These are phyloP conservation scores for Tychaedon coryphoeus DNA, from an alignment of 2,113 vertebrate species.

Conservation along the genomic window DNA sequence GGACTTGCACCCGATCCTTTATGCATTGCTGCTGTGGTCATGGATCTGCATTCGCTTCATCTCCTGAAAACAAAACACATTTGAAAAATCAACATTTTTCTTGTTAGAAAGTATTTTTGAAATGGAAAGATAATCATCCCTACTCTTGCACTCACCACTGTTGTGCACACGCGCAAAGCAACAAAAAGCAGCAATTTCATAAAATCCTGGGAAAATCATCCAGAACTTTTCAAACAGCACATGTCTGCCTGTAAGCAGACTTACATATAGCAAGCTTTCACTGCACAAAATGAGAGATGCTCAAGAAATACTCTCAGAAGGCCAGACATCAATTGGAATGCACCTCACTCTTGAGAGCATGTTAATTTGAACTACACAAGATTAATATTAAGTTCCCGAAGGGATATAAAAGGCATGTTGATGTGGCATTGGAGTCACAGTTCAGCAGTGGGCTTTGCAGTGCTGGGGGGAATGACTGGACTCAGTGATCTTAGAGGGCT, in stretches of 20 bases:
- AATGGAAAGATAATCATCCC: neutral
- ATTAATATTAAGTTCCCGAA: neutral
- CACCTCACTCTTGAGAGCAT: neutral
- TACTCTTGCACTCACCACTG: neutral
- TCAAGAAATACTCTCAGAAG: neutral
- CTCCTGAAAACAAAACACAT: neutral
- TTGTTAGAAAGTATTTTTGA: neutral
- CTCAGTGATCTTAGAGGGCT: neutral
- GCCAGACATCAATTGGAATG: accelerated
- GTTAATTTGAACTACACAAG: neutral
- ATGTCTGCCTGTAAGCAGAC: too few relatives aligned
- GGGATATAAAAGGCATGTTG: neutral
- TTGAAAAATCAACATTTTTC: neutral
- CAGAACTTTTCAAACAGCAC: neutral
- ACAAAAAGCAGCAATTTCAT: neutral
- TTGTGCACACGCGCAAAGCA: accelerated
- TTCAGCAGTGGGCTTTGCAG: neutral
- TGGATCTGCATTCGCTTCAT: neutral
- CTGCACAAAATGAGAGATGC: neutral
- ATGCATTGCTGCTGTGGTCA: too few relatives aligned
- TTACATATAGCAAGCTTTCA: neutral
- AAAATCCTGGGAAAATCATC: neutral
- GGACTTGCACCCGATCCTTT: neutral
- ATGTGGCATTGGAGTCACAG: neutral
- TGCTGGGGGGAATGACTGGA: neutral